Evolutionary conservation across 1,140 invertebrate species (phyloP).

Genomic region (Idris sp.): DNA sequence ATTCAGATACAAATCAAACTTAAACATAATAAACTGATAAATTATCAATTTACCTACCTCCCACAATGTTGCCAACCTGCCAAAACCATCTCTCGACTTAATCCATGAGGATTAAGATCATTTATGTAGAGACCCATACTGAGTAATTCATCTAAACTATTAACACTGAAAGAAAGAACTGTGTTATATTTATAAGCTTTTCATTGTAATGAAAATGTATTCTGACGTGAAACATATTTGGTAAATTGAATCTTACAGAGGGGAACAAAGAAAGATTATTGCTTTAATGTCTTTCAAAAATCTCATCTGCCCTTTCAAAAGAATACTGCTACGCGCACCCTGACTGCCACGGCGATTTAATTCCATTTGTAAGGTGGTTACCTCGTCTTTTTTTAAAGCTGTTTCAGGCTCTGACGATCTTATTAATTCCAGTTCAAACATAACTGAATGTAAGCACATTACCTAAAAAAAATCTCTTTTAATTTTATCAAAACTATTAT

Average conservation of each 20-base stretch:
- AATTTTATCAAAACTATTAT: too few species aligned
- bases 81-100: slow-evolving; percentile 90
- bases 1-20: too few species aligned
- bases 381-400: slow-evolving; percentile 35
- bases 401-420: slow-evolving; percentile 72
- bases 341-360: slow-evolving; percentile 82
- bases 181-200: neutral
- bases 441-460: slow-evolving; percentile 84
- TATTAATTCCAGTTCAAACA: slow-evolving; percentile 87
- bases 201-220: neutral
- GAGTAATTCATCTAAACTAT: slow-evolving; percentile 88
- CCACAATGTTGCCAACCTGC: slow-evolving; percentile 93
- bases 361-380: slow-evolving; percentile 55
- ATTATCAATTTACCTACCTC: slow-evolving; percentile 74
- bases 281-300: slow-evolving; percentile 87
- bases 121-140: slow-evolving; percentile 89
- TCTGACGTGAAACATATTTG: neutral
- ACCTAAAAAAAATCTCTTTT: slow-evolving; percentile 79
- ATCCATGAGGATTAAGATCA: slow-evolving; percentile 91
- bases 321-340: slow-evolving; percentile 83
- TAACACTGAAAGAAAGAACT: slow-evolving; percentile 81
- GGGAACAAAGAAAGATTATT: slow-evolving; percentile 90
- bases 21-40: too few species aligned
- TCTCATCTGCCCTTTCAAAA: slow-evolving; percentile 91
- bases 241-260: slow-evolving; percentile 82